Evolutionary conservation across 2,888 invertebrate species (phyloP).

Genomic region (Trachelus troglodyta): DNA sequence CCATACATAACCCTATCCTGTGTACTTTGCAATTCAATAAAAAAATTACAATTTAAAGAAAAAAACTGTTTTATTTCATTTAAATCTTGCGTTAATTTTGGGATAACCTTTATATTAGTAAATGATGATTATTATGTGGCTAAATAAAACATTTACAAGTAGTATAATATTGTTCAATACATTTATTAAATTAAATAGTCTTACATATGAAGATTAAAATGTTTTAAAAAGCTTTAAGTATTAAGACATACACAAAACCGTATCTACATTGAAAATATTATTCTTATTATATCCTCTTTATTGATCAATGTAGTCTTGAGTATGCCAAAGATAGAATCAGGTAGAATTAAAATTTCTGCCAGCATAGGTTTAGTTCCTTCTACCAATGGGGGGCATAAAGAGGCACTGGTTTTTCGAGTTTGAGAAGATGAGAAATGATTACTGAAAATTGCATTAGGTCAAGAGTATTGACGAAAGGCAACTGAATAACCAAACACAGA

Average conservation of each 20-base stretch:
- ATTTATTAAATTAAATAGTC: background rate
- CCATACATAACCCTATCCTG: no score
- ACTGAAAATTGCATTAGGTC: background rate
- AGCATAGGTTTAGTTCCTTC: background rate
- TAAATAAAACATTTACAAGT: background rate
- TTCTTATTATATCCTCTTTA: background rate
- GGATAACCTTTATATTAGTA: background rate
- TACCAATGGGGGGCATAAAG: background rate
- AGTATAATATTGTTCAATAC: background rate
- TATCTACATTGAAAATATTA: background rate
- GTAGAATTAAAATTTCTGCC: background rate
- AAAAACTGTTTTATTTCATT: no score
- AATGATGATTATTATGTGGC: background rate
- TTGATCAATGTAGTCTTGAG: background rate
- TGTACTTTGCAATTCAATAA: no score
- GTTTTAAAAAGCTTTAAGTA: background rate
- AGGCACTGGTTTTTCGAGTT: background rate
- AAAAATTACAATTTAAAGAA: no score
- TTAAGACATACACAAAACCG: background rate
- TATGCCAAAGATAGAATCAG: background rate
- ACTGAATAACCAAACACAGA: background rate
- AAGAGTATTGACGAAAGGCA: background rate
- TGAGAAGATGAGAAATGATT: background rate
- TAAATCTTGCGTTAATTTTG: no score
- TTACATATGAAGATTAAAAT: background rate